Base-by-base conservation (phyloP, 2,113 vertebrate species). In the Colistium nudipinnis region DNA sequence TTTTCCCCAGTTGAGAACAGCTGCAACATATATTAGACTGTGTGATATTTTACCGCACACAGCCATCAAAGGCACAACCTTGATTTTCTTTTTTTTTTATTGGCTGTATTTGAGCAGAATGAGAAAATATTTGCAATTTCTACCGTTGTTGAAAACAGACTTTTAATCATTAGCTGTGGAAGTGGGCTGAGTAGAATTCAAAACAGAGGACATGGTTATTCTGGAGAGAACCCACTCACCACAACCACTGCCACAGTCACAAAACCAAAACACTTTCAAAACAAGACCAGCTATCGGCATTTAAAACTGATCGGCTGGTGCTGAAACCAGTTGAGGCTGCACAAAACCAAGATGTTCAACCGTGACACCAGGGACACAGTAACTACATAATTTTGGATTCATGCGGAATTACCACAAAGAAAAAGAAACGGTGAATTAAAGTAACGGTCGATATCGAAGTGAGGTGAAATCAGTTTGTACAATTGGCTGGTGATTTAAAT, bases 401-500 rank as follows among this genome's bases (percentile, higher is more conserved):
- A 56, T 48, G 36, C 54, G 48, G 57, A 70, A 65, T 74, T 12
- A 44, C 44, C 48, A 63, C 49, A 51, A 56, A 62, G 28, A 38
- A 60, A 48, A 57, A 73, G 43, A 68, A 65, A 78, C 31, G 57
- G 36, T 8, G 22, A 71, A 67, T 78, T 70, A 74, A 74, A 59
- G 14, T 63, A 74, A 73, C 31, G 36, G 76, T 86, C 72, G 19
- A 79, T 90, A 79, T 2, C 33, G 62, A 77, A 65, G 56, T n/a
- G 30, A 33, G 52, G 45, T 28, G 53, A 70, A 60, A 60, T 62
- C 59, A 38, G 79, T 64, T 78, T 44, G 31, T 81, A 85, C 65
- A 74, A 75, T 17, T 33, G 69, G 56, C 35, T 36, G 48, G 43
- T 69, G 81, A 71, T 87, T 83, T 84, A 73, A 91, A 88, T 85